Base-by-base conservation (phyloP, 2,888 invertebrate species). In the Dasysyrphus albostriatus region DNA sequence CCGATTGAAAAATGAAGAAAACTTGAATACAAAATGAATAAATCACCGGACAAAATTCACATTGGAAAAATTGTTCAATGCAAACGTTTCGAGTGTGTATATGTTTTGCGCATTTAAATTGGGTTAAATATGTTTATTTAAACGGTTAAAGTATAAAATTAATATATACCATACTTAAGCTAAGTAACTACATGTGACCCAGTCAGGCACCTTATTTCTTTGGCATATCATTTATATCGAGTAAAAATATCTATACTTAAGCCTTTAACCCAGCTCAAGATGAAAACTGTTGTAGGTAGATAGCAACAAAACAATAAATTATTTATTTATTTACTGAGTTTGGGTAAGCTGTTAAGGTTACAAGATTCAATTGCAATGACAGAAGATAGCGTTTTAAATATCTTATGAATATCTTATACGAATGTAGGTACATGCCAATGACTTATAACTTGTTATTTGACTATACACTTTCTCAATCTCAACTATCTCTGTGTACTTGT, bases 391-490 rank as follows among this genome's bases (percentile, higher is more conserved):
- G 37, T 34, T 42, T 24, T 61, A 61, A 61, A 61, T 24, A 67
- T 44, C 29, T n/a, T 42, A 42, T 61, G 24, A 61, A 63, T 44
- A 63, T 29, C 19, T 39, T 47, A 39, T 37, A 12, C 39, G 19
- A 54, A 54, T 54, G 7, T 51, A 47, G 16, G 19, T 8, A 65
- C 32, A 47, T 47, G 65, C 47, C 65, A 65, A 47, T 65, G 65
- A 65, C 67, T 67, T 61, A 24, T 61, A 39, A 24, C 8, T 61
- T 61, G 61, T 61, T 49, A 49, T 67, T 67, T 67, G 67, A 34
- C 67, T 67, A n/a, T n/a, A 49, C 67, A 67, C 47, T 67, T 67
- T 67, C 67, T 67, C 49, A 42, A 42, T 42, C 14, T 14, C 14
- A 65, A 29, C 3, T 12, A 61, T 19, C 19, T 19, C 19, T 12